phyloP scores from a whole-genome alignment of 2,113 vertebrate species.

The Silurus asotus region DNA sequence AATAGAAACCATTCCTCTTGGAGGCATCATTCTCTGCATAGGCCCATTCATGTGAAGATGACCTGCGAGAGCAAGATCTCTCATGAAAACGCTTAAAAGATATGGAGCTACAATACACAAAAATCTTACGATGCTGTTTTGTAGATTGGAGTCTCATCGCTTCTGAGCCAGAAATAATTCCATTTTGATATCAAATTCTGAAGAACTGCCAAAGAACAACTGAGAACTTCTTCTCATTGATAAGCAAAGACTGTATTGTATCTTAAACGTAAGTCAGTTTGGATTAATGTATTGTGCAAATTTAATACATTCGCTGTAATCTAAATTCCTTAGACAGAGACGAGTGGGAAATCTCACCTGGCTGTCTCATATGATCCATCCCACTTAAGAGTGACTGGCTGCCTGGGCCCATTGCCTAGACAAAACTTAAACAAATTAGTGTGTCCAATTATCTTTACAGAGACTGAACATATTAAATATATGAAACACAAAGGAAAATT shows the following conservation, averaged over 20 bases:
- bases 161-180: background rate
- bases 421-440: background rate
- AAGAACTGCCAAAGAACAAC: background rate
- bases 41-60: constrained; percentile 97
- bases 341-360: constrained; percentile 74
- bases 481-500: background rate
- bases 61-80: constrained; percentile 69
- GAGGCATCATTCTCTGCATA: constrained; percentile 98
- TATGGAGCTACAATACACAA: background rate
- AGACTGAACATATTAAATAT: no score
- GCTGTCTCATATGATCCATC: constrained; percentile 96
- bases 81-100: background rate
- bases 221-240: background rate
- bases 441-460: background rate
- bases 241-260: background rate
- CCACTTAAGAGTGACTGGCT: constrained; percentile 93
- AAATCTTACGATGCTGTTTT: background rate
- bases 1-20: constrained; percentile 94
- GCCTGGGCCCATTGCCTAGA: constrained; percentile 88
- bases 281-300: background rate
- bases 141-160: background rate
- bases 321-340: background rate
- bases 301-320: background rate
- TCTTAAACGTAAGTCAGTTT: background rate
- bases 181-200: background rate